Percentiles rank a stretch among this genome's conserved stretches.
Evolutionary conservation across 35 echinoderm and acorn worm genomes (phyloP).

Genomic region (Lytechinus pictus): DNA sequence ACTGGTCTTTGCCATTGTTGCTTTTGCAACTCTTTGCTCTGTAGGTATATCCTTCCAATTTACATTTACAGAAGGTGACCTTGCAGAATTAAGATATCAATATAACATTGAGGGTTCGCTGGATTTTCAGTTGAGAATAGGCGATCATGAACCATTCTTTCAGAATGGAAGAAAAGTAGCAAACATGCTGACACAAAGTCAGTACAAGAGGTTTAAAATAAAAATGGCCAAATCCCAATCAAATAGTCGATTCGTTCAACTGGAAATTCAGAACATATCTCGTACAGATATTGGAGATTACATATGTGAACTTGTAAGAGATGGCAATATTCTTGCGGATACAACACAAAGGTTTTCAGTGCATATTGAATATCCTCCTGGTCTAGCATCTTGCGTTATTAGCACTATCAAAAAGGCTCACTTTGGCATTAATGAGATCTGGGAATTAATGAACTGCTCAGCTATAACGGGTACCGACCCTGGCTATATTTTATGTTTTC

Average conservation of each 20-base stretch:
- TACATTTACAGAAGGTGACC: slow-evolving; percentile 10
- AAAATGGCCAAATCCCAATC: not conserved
- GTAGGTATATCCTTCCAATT: not conserved
- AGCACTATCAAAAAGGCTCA: not conserved
- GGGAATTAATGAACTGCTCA: not conserved
- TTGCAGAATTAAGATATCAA: slow-evolving; percentile 4
- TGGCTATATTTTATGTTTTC: not conserved
- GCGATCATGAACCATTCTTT: not conserved
- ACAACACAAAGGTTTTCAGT: not conserved
- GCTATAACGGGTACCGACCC: not conserved
- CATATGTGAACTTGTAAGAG: not conserved
- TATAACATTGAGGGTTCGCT: not conserved
- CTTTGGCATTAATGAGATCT: slow-evolving; percentile 16
- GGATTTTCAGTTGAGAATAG: not conserved
- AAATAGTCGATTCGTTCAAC: not conserved
- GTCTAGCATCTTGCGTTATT: not conserved
- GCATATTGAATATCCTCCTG: not conserved
- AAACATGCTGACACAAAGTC: not conserved
- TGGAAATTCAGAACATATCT: slow-evolving; percentile 5
- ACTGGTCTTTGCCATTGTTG: not conserved
- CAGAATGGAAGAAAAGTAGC: not conserved
- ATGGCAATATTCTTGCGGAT: not conserved
- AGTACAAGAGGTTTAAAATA: not conserved
- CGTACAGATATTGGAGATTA: not conserved
- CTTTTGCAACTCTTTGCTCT: not conserved